These are phyloP conservation scores for Tragopan temminckii DNA, from an alignment of 2,797 vertebrate species.

Conservation along the genomic window DNA sequence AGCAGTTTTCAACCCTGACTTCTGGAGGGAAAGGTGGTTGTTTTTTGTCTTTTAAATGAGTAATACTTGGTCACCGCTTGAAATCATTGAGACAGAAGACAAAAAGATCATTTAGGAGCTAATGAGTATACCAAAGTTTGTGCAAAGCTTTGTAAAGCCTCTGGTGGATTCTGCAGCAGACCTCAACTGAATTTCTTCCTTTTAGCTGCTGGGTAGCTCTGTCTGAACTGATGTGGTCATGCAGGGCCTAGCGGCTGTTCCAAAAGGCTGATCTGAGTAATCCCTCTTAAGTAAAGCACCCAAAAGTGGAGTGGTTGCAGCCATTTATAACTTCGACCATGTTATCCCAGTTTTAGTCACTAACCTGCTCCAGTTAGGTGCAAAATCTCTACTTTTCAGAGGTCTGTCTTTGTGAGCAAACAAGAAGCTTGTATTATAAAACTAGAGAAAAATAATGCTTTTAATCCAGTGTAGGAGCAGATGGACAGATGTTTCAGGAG, in stretches of 20 bases:
- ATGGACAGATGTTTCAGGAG: not conserved
- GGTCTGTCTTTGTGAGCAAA: not conserved
- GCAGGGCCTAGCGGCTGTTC: not conserved
- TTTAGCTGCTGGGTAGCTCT: not conserved
- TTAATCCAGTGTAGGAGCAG: not conserved
- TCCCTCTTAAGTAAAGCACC: not conserved
- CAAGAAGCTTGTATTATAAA: not conserved
- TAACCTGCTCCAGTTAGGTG: not conserved
- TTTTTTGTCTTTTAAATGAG: not conserved
- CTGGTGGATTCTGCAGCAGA: not conserved
- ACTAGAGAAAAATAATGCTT: not conserved
- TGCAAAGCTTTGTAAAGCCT: not conserved
- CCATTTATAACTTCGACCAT: not conserved
- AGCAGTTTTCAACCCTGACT: not conserved
- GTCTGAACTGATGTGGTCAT: not conserved
- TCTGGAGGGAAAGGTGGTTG: not conserved
- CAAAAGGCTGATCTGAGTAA: not conserved
- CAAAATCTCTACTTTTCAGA: not conserved
- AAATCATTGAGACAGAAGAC: not conserved
- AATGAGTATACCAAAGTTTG: not conserved
- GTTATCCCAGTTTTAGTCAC: conserved; percentile 30
- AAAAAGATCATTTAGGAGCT: not conserved
- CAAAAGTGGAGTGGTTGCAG: not conserved
- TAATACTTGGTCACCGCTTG: not conserved
- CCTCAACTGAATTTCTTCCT: not conserved